phyloP scores from a whole-genome alignment of 2,113 vertebrate species.

The Calyptomena viridis region DNA sequence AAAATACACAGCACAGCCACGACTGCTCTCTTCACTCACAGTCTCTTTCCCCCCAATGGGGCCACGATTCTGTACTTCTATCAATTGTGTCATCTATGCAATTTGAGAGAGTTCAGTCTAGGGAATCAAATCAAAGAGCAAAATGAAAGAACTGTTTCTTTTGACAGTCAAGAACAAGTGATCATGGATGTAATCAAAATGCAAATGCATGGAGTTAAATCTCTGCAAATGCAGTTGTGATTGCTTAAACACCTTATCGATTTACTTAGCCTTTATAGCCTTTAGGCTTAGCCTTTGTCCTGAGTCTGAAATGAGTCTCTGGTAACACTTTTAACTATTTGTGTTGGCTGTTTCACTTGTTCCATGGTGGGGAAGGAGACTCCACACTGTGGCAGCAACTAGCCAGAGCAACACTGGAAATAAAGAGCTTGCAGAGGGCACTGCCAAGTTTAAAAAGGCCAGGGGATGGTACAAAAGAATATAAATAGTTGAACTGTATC shows the following conservation, averaged over 20 bases:
- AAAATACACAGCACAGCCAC: not conserved
- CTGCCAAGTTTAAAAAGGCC: not conserved
- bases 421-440: not conserved
- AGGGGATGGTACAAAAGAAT: not conserved
- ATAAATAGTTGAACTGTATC: not conserved
- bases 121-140: not conserved
- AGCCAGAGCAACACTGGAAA: not conserved
- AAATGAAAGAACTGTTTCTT: conserved; percentile 26
- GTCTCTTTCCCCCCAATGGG: not conserved
- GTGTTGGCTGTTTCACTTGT: not conserved
- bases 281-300: conserved; percentile 35
- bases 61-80: conserved; percentile 6
- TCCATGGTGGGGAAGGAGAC: not conserved
- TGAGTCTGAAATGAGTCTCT: not conserved
- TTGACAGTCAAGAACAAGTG: conserved; percentile 30
- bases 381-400: not conserved
- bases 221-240: conserved; percentile 17
- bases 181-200: conserved; percentile 64
- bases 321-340: conserved; percentile 5
- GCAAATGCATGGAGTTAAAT: conserved; percentile 42
- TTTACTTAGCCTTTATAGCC: conserved; percentile 12
- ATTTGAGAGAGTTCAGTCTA: not conserved
- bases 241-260: conserved; percentile 33
- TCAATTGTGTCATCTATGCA: conserved; percentile 14
- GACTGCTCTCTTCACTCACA: not conserved